Conservation (phyloP, 2,888 invertebrate species). For the Atrina japonica region DNA sequence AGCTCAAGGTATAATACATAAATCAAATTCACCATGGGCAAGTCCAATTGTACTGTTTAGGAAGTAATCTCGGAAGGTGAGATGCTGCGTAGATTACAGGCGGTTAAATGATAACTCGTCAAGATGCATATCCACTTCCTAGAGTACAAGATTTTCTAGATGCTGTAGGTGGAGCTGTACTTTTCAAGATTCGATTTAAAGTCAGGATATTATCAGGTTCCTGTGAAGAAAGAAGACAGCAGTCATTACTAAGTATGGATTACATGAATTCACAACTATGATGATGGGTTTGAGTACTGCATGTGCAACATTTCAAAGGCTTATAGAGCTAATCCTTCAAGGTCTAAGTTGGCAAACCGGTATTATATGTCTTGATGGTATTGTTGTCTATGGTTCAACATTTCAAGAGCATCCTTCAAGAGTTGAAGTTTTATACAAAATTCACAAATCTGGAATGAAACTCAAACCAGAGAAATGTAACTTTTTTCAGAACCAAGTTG, state of each 20-base stretch:
- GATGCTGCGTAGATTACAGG: constrained; percentile 42
- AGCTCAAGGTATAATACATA: constrained; percentile 33
- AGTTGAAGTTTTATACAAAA: constrained; percentile 36
- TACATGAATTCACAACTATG: constrained; percentile 42
- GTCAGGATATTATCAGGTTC: constrained; percentile 46
- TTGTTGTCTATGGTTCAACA: constrained; percentile 38
- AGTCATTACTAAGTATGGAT: constrained; percentile 43
- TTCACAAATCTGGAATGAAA: constrained; percentile 44
- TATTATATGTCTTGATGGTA: constrained; percentile 48
- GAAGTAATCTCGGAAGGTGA: constrained; percentile 40
- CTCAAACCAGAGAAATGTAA: constrained; percentile 50
- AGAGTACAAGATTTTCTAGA: constrained; percentile 48
- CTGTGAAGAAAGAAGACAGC: constrained; percentile 44
- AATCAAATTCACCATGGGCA: constrained; percentile 44
- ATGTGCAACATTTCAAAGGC: constrained; percentile 37
- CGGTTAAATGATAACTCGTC: constrained; percentile 41
- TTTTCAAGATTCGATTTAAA: constrained; percentile 41
- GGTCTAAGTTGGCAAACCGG: constrained; percentile 46
- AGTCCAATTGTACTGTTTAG: constrained; percentile 36
- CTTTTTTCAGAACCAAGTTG: constrained; percentile 33
- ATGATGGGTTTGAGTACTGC: constrained; percentile 25
- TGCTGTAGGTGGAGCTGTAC: constrained; percentile 32
- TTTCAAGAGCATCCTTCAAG: constrained; percentile 43
- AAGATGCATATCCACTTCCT: constrained; percentile 46
- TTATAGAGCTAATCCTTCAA: constrained; percentile 41